phyloP scores from a whole-genome alignment of 2,888 invertebrate species.

The Cataglyphis livida region DNA sequence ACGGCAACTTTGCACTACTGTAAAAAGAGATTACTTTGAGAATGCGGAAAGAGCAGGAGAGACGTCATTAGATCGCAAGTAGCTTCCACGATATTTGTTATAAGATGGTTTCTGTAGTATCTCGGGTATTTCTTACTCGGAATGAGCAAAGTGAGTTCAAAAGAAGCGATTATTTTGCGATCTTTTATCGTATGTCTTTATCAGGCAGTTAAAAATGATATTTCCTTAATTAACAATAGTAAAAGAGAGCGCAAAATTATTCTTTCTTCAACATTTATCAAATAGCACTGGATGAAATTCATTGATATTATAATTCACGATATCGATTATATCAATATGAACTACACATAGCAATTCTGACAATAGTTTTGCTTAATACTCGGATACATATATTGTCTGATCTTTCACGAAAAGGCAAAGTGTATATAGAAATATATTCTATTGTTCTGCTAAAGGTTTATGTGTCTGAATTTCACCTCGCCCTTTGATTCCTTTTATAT shows the following conservation, averaged over 20 bases:
- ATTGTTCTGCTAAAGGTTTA: constrained; percentile 29
- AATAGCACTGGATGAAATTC: background rate
- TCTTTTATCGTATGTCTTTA: constrained; percentile 2
- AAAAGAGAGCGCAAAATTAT: constrained; percentile 11
- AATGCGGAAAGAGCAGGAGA: background rate
- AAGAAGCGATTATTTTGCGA: background rate
- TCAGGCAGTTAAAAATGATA: background rate
- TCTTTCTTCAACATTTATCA: background rate
- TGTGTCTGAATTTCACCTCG: background rate
- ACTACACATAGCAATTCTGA: constrained; percentile 1
- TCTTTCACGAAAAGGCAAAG: constrained; percentile 37
- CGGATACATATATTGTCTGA: constrained; percentile 30
- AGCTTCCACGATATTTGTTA: constrained; percentile 44
- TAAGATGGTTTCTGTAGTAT: constrained; percentile 15
- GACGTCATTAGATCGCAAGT: constrained; percentile 47
- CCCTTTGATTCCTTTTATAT: constrained; percentile 1
- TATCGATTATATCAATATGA: background rate
- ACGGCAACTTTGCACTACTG: constrained; percentile 49
- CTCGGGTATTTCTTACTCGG: background rate
- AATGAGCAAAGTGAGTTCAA: constrained; percentile 6
- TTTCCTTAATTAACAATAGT: constrained; percentile 1
- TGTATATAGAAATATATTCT: constrained; percentile 21
- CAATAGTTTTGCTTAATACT: constrained; percentile 13
- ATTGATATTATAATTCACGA: constrained; percentile 36
- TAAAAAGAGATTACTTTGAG: constrained; percentile 36